Percentiles rank a stretch among this genome's conserved stretches.
phyloP scores from a whole-genome alignment of 2,113 vertebrate genomes.

The Monarcha castaneiventris region DNA sequence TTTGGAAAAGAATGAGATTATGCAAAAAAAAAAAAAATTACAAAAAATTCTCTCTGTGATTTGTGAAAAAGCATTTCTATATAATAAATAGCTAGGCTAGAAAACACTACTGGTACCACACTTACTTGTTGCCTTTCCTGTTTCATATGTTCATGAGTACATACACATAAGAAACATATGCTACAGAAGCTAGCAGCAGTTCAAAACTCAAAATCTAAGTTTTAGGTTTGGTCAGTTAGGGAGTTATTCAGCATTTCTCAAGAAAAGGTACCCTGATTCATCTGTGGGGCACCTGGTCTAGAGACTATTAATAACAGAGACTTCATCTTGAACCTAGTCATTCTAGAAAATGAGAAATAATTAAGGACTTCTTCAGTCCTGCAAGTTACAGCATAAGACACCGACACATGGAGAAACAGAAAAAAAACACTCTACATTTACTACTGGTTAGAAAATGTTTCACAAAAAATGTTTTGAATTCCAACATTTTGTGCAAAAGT shows the following conservation, averaged over 20 bases:
- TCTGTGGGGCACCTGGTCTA: neutral
- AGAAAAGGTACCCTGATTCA: neutral
- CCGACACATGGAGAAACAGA: accelerated
- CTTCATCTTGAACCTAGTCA: neutral
- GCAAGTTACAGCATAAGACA: neutral
- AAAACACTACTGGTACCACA: neutral
- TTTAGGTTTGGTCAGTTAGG: neutral
- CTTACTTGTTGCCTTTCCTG: neutral
- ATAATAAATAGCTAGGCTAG: neutral
- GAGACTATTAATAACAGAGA: neutral
- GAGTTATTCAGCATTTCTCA: neutral
- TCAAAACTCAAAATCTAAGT: neutral
- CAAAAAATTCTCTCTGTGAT: neutral
- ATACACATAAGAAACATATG: neutral
- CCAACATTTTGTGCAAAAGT: neutral
- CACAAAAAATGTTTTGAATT: neutral
- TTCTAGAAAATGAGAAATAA: neutral
- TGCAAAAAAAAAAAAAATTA: neutral
- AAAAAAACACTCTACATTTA: neutral
- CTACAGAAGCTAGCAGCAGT: neutral
- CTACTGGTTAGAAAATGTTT: neutral
- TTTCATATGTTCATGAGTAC: neutral
- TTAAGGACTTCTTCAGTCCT: neutral
- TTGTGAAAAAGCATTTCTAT: neutral
- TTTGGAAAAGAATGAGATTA: neutral